These are phyloP conservation scores for Microctonus hyperodae DNA, from an alignment of 2,888 invertebrate species.

Conservation along the genomic window DNA sequence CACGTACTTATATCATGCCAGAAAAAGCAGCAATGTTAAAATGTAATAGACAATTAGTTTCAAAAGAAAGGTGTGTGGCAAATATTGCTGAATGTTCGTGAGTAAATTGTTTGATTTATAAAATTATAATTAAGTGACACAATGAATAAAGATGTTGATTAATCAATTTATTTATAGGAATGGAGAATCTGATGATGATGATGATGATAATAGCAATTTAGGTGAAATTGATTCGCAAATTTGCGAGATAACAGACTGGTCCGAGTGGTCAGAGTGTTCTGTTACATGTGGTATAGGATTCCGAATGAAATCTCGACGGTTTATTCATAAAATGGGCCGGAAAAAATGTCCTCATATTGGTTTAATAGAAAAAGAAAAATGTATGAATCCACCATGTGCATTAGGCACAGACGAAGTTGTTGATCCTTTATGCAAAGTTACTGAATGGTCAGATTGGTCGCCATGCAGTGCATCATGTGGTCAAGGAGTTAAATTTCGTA, in stretches of 20 bases:
- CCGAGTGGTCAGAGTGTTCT: constrained; percentile 86
- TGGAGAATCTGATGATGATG: constrained; percentile 59
- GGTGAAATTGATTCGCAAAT: constrained; percentile 59
- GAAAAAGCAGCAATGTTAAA: constrained; percentile 76
- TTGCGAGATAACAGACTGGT: constrained; percentile 78
- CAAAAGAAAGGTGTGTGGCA: constrained; percentile 92
- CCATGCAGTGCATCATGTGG: constrained; percentile 91
- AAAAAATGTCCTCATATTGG: constrained; percentile 83
- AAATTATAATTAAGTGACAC: neutral
- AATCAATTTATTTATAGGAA: constrained; percentile 30
- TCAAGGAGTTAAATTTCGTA: constrained; percentile 77
- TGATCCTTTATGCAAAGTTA: constrained; percentile 76
- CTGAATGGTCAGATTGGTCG: constrained; percentile 91
- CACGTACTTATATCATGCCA: constrained; percentile 68
- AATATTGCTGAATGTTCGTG: constrained; percentile 77
- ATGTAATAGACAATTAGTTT: constrained; percentile 72
- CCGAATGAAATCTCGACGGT: constrained; percentile 77
- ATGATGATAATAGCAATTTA: constrained; percentile 46
- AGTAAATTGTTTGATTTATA: constrained; percentile 55
- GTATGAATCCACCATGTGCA: constrained; percentile 76
- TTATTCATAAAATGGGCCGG: constrained; percentile 72
- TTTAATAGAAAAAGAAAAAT: constrained; percentile 81
- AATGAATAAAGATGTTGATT: too few species aligned
- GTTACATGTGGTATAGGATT: constrained; percentile 83
- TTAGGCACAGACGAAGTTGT: constrained; percentile 66